Conservation (phyloP, 1,140 invertebrate genomes). For the Lethrus apterus region DNA sequence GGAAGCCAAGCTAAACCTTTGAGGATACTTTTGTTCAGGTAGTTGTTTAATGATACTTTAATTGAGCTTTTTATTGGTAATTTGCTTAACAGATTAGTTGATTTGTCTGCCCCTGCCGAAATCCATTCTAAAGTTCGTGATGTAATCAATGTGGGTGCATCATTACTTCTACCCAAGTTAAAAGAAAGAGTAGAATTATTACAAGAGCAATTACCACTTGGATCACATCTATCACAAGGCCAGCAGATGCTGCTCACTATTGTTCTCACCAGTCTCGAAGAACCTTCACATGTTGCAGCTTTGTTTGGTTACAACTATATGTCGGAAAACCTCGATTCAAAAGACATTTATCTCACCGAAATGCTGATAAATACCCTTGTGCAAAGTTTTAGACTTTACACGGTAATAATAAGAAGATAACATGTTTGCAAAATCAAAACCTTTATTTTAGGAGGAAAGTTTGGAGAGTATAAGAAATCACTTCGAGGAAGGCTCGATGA, state of each 20-base stretch:
- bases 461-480: constrained; percentile 30
- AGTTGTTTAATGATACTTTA: constrained; percentile 9
- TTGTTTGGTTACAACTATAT: constrained; percentile 45
- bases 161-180: constrained; percentile 53
- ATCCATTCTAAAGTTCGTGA: constrained; percentile 51
- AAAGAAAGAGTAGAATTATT: constrained; percentile 53
- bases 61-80: neutral
- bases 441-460: constrained; percentile 31
- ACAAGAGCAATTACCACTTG: constrained; percentile 51
- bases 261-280: constrained; percentile 55
- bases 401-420: too few species aligned
- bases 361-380: constrained; percentile 52
- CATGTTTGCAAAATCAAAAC: too few species aligned
- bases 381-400: constrained; percentile 47
- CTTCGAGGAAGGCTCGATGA: constrained; percentile 27
- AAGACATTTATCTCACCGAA: constrained; percentile 45
- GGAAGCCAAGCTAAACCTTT: constrained; percentile 49
- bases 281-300: constrained; percentile 51
- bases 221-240: constrained; percentile 49
- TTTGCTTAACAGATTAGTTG: constrained; percentile 45
- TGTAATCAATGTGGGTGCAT: constrained; percentile 51
- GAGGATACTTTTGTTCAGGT: constrained; percentile 51
- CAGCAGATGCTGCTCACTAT: constrained; percentile 57
- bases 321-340: constrained; percentile 28
- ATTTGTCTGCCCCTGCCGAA: constrained; percentile 48